Evolutionary conservation across 37 sponge, comb jelly and placozoan genomes (phyloP).

Genomic region (Beroe forskalii): DNA sequence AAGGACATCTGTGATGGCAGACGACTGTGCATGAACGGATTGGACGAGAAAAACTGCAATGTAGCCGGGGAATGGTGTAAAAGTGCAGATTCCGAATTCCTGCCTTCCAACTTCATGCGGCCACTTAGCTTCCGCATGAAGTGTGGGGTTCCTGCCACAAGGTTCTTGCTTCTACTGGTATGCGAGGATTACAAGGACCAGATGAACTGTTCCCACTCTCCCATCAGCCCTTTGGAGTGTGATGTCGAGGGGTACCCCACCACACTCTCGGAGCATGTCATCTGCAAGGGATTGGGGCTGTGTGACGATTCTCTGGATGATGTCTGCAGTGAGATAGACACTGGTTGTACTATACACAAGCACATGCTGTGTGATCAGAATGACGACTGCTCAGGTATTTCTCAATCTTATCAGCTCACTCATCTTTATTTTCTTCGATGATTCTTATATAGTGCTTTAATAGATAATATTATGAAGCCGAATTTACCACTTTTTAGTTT

Average conservation of each 20-base stretch:
- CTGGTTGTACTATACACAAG: background rate
- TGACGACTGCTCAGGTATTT: background rate
- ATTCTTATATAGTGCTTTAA: too few species aligned
- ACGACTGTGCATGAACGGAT: too few species aligned
- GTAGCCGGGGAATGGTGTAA: too few species aligned
- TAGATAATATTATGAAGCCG: too few species aligned
- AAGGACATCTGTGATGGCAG: too few species aligned
- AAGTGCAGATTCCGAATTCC: too few species aligned
- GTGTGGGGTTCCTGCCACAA: background rate
- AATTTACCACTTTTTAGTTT: too few species aligned
- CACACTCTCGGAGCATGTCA: background rate
- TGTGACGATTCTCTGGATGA: background rate
- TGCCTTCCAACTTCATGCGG: too few species aligned
- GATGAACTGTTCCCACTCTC: background rate
- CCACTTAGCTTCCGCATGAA: too few species aligned
- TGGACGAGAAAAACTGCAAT: too few species aligned
- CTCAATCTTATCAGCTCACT: too few species aligned
- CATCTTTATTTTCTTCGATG: too few species aligned
- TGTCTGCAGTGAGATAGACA: background rate
- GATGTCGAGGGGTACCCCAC: constrained; percentile 10
- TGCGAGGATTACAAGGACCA: constrained; percentile 9
- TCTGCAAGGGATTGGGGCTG: background rate
- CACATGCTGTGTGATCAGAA: background rate
- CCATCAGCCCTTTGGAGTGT: background rate
- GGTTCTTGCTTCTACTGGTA: background rate